phyloP scores from a whole-genome alignment of 2,797 vertebrate species.

The Characodon lateralis region DNA sequence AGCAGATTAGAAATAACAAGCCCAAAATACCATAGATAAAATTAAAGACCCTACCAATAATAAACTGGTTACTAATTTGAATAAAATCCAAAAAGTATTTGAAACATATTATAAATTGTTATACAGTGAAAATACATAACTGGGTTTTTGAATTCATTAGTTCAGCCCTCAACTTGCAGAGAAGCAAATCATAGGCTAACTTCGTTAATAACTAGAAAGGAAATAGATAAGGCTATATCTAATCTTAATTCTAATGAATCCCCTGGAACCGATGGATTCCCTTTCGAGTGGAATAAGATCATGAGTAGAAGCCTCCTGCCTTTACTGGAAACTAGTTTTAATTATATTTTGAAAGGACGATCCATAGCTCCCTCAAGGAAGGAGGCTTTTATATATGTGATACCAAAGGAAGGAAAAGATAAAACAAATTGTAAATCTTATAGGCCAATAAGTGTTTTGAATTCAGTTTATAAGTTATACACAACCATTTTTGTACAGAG shows the following conservation, averaged over 20 bases:
- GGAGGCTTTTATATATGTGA: not conserved
- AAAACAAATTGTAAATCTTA: not conserved
- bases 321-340: not conserved
- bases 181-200: no score
- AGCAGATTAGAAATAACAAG: no score
- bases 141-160: no score
- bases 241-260: not conserved
- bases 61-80: no score
- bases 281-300: not conserved
- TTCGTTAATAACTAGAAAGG: not conserved
- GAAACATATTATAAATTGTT: no score
- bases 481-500: not conserved
- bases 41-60: no score
- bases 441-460: conserved; percentile 2
- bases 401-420: not conserved
- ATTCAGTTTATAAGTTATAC: not conserved
- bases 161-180: no score
- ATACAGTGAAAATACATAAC: no score
- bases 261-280: not conserved
- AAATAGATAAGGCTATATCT: not conserved
- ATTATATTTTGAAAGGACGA: not conserved
- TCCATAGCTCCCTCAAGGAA: not conserved
- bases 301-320: not conserved
- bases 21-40: no score
- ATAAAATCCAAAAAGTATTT: no score